These are phyloP conservation scores for Cephalopachus bancanus DNA, from an alignment of 2,797 vertebrate species.

Conservation along the genomic window DNA sequence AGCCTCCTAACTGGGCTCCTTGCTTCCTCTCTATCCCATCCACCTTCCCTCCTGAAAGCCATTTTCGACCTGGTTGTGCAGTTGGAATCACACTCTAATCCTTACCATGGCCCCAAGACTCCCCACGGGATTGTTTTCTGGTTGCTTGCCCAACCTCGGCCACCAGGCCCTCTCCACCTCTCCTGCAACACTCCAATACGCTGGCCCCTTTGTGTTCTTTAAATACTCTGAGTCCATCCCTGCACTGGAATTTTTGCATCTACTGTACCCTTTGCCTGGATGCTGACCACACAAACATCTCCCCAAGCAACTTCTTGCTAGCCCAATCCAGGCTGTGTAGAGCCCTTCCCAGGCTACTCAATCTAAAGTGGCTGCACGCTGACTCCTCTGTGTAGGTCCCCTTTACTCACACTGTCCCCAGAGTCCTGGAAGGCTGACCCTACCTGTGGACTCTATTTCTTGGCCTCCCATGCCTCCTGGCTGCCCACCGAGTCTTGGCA, in stretches of 20 bases:
- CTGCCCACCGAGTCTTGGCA: background rate
- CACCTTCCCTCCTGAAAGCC: background rate
- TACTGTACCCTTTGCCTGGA: background rate
- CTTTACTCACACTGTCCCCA: background rate
- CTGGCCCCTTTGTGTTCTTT: background rate
- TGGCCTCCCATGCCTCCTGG: background rate
- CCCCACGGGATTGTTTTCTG: background rate
- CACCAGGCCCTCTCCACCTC: no score
- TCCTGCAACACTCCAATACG: background rate
- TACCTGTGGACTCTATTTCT: background rate
- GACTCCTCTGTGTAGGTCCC: background rate
- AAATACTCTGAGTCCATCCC: background rate
- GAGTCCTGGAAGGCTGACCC: background rate
- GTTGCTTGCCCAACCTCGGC: background rate
- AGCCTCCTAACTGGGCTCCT: background rate
- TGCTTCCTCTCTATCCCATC: background rate
- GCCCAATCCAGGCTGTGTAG: background rate
- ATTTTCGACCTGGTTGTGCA: background rate
- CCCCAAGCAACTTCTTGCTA: background rate
- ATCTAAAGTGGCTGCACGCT: background rate
- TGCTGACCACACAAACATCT: background rate
- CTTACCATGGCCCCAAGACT: background rate
- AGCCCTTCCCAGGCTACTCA: background rate
- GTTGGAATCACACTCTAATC: background rate
- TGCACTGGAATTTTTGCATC: fast-evolving